A percentile compares a stretch with the other conserved stretches of the same genome.
Conservation (phyloP, 64 coral and sea anemone species). For the Acropora yongei region DNA sequence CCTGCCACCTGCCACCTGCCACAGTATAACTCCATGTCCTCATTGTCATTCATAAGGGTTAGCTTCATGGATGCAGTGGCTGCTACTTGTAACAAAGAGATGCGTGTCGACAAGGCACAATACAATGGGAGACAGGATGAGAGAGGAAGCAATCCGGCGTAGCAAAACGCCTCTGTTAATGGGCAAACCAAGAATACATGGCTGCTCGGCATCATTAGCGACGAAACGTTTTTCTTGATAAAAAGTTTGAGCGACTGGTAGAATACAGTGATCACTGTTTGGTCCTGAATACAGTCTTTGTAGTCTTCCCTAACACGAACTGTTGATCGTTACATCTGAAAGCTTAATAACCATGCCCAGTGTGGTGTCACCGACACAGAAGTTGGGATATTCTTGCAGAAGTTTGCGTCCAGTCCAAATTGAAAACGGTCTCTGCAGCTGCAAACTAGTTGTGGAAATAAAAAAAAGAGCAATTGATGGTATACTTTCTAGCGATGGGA, state of each 20-base stretch:
- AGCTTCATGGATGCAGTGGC: constrained; percentile 49
- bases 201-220: constrained; percentile 47
- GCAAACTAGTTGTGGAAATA: not conserved
- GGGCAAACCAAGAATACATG: constrained; percentile 54
- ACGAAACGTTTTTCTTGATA: constrained; percentile 58
- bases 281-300: constrained; percentile 6
- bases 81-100: constrained; percentile 24
- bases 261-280: constrained; percentile 19
- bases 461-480: no score
- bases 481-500: no score
- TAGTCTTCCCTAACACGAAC: constrained; percentile 69
- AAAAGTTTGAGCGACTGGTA: constrained; percentile 45
- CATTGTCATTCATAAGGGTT: constrained; percentile 6
- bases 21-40: constrained; percentile 52
- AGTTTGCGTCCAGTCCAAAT: no score
- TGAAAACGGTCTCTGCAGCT: constrained; percentile 8
- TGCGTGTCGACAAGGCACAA: not conserved
- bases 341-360: constrained; percentile 57
- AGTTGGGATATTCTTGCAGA: constrained; percentile 56
- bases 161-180: constrained; percentile 57
- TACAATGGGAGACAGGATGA: constrained; percentile 21
- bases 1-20: not conserved
- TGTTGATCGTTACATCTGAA: constrained; percentile 34
- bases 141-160: constrained; percentile 57
- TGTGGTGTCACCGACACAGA: constrained; percentile 66